phyloP scores from a whole-genome alignment of 92 coral and sea anemone species.

The Desmophyllum pertusum region DNA sequence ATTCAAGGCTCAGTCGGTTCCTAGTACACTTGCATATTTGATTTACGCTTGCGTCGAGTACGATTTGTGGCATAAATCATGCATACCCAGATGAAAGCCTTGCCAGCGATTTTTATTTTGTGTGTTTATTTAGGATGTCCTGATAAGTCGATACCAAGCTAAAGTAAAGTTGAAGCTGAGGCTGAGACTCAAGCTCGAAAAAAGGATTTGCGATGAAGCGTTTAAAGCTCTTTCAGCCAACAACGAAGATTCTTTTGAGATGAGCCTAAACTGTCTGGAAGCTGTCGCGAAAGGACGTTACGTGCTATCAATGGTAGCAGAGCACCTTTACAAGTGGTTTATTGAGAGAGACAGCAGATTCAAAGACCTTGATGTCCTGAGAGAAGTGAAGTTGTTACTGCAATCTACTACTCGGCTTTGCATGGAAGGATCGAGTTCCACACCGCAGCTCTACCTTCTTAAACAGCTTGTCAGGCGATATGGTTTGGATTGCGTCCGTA shows the following conservation, averaged over 20 bases:
- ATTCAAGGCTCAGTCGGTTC: too few relatives aligned
- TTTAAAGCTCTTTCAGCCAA: not conserved
- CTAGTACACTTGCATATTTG: too few relatives aligned
- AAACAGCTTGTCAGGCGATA: conserved; percentile 71
- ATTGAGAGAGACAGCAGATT: conserved; percentile 15
- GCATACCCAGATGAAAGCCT: too few relatives aligned
- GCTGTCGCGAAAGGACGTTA: conserved; percentile 54
- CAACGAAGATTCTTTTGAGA: not conserved
- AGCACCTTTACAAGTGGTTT: conserved; percentile 23
- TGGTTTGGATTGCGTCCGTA: conserved; percentile 63
- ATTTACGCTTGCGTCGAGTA: too few relatives aligned
- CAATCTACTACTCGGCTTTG: conserved; percentile 50
- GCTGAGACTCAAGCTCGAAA: conserved; percentile 11
- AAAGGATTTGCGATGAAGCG: conserved; percentile 31
- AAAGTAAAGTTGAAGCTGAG: conserved; percentile 29
- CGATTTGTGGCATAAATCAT: too few relatives aligned
- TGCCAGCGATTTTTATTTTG: too few relatives aligned
- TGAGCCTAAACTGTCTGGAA: conserved; percentile 38
- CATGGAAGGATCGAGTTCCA: conserved; percentile 21
- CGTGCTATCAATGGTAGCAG: conserved; percentile 44
- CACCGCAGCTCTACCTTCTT: conserved; percentile 58
- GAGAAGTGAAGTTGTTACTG: conserved; percentile 24
- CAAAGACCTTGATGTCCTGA: conserved; percentile 5
- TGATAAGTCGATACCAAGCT: conserved; percentile 36
- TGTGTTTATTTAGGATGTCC: too few relatives aligned